Conservation (phyloP, 2,113 vertebrate genomes). For the Choloepus hoffmanni region DNA sequence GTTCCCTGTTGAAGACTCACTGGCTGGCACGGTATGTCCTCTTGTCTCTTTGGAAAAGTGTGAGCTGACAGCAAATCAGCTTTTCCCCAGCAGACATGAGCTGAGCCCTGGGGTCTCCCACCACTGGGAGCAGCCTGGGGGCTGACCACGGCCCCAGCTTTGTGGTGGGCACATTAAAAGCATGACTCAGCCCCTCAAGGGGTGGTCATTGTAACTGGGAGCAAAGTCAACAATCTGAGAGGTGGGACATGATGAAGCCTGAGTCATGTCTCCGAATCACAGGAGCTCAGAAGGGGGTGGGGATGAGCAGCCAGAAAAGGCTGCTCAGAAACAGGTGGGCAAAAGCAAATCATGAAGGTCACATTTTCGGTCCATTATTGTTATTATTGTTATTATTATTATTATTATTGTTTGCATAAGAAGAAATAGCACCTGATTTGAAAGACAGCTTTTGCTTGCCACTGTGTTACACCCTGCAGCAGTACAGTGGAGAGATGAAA, state of each 20-base stretch:
- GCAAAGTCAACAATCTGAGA: neutral
- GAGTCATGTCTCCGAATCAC: neutral
- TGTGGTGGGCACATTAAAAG: neutral
- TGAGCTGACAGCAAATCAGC: neutral
- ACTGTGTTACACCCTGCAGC: neutral
- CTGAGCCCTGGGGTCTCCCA: neutral
- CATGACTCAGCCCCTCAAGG: neutral
- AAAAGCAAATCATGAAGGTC: neutral
- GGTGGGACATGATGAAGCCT: neutral
- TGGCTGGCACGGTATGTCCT: neutral
- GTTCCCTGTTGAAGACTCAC: neutral
- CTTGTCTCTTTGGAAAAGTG: neutral
- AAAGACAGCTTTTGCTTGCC: neutral
- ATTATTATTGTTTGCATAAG: neutral
- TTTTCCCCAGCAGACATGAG: neutral
- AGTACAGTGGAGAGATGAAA: neutral
- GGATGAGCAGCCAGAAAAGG: neutral
- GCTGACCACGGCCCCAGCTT: neutral
- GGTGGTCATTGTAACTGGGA: neutral
- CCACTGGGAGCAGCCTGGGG: too few species aligned
- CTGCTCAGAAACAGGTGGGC: neutral
- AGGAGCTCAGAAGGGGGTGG: neutral
- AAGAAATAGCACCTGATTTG: neutral
- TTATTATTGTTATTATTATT: neutral
- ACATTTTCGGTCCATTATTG: neutral